Evolutionary conservation across 1,140 invertebrate species (phyloP).

Genomic region (Panagrolaimus sp.): DNA sequence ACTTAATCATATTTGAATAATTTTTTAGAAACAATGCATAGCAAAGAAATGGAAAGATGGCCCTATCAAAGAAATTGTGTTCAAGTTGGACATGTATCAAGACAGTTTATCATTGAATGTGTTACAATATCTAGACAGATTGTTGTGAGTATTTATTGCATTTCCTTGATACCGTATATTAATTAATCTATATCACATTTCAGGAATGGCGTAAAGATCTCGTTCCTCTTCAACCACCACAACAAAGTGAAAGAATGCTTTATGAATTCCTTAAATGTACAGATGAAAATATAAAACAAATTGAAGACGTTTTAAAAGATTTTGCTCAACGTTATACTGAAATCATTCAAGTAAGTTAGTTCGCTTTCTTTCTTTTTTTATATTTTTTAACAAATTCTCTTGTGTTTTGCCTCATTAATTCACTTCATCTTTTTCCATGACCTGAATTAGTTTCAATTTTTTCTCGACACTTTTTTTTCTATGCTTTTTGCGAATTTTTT

Average conservation of each 20-base stretch:
- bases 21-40: neutral
- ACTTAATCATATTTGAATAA: too few species aligned
- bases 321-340: neutral
- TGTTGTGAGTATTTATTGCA: neutral
- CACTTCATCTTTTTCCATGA: neutral
- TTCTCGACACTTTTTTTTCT: neutral
- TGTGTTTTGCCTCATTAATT: neutral
- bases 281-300: neutral
- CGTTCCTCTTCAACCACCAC: neutral
- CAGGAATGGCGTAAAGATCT: conserved; percentile 1
- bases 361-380: neutral
- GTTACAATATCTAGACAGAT: neutral
- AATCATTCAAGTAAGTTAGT: neutral
- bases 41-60: neutral
- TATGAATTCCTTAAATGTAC: neutral
- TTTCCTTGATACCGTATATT: neutral
- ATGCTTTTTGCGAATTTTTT: neutral
- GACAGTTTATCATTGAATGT: neutral
- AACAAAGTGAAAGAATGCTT: neutral
- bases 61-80: neutral
- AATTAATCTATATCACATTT: neutral
- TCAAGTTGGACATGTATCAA: neutral
- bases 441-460: neutral
- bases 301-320: neutral
- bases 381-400: too few species aligned